Percentiles rank a stretch among this genome's conserved stretches.
Evolutionary conservation across 2,797 vertebrate species (phyloP).

Genomic region (Rhadinocentrus ornatus): DNA sequence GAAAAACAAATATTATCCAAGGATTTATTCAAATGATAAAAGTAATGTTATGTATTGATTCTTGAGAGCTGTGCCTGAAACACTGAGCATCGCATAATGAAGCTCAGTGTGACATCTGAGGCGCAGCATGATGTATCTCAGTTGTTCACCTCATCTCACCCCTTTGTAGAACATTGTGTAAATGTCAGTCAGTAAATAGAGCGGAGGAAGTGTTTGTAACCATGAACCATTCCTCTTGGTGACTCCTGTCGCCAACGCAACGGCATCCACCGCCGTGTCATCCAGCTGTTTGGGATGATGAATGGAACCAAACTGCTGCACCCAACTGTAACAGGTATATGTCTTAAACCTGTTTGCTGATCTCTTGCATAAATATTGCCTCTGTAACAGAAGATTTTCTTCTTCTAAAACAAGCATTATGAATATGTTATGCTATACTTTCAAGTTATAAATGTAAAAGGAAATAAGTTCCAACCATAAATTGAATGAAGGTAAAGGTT

Average conservation of each 20-base stretch:
- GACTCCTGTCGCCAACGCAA: not conserved
- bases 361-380: constrained; percentile 69
- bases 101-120: constrained; percentile 47
- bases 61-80: constrained; percentile 19
- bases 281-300: constrained; percentile 60
- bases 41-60: constrained; percentile 37
- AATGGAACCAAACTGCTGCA: constrained; percentile 62
- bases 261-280: constrained; percentile 37
- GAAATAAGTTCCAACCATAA: constrained; percentile 64
- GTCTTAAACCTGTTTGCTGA: constrained; percentile 61
- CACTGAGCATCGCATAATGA: constrained; percentile 37
- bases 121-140: constrained; percentile 45
- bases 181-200: constrained; percentile 65
- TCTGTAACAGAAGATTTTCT: constrained; percentile 70
- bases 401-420: constrained; percentile 65
- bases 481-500: constrained; percentile 63
- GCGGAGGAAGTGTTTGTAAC: constrained; percentile 45
- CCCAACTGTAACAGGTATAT: constrained; percentile 52
- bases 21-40: constrained; percentile 29
- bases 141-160: constrained; percentile 54
- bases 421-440: constrained; percentile 77
- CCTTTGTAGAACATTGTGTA: constrained; percentile 60
- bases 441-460: constrained; percentile 67
- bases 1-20: constrained; percentile 4
- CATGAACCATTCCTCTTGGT: constrained; percentile 39